Conservation (phyloP, 2,113 vertebrate species). For the Apteryx mantelli region DNA sequence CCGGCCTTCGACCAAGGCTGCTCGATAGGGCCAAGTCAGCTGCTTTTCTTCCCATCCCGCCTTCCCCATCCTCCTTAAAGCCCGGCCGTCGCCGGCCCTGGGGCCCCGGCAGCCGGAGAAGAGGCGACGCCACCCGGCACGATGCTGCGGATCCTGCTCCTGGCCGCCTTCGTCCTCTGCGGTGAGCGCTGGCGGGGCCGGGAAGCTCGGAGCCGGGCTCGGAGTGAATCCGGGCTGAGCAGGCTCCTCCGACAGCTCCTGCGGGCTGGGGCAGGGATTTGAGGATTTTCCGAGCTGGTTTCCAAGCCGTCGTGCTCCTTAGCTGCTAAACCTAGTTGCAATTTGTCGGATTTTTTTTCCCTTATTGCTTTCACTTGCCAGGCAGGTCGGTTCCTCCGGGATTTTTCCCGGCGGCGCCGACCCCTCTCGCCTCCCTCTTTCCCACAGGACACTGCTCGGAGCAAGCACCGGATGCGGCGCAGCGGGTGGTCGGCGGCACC, state of each 20-base stretch:
- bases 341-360: no score
- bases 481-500: constrained; percentile 87
- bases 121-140: accelerated
- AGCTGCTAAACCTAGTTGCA: no score
- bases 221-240: not conserved
- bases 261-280: not conserved
- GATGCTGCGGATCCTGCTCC: constrained; percentile 33
- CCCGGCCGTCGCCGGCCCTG: accelerated
- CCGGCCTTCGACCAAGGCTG: not conserved
- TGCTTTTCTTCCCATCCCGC: not conserved
- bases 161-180: constrained; percentile 23
- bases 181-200: not conserved
- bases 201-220: no score
- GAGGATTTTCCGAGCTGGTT: not conserved
- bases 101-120: accelerated
- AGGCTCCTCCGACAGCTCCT: not conserved
- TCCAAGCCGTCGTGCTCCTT: accelerated
- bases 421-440: not conserved
- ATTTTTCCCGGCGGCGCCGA: no score
- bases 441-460: constrained; percentile 77
- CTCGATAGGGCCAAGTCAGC: accelerated
- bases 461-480: constrained; percentile 46
- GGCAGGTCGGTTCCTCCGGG: not conserved
- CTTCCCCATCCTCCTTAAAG: not conserved
- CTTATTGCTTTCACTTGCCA: no score